Base-by-base conservation (phyloP, 2,888 invertebrate genomes). In the Megaustenia siamemsis region DNA sequence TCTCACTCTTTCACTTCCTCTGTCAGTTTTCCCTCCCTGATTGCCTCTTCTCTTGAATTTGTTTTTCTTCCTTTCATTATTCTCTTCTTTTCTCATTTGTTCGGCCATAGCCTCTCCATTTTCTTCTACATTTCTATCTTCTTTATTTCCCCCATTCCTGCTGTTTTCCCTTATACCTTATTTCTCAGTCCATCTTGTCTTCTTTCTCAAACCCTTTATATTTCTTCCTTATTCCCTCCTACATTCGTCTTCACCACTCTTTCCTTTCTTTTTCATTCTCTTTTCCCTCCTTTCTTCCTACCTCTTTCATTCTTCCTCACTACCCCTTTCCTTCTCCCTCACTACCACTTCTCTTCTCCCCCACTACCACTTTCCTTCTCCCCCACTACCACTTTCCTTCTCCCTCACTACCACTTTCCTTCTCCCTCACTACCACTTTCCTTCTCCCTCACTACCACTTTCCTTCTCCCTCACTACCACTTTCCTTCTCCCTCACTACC, bases 61-160 rank as follows among this genome's bases (percentile, higher is more conserved):
- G 21, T 60, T n/a, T 60, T n/a, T 60, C 60, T n/a, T n/a, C n/a
- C n/a, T n/a, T n/a, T n/a, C n/a, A n/a, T n/a, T n/a, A n/a, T n/a
- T n/a, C n/a, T n/a, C 24, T n/a, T 60, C 60, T 12, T n/a, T 21
- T n/a, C 28, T 66, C 18, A 18, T 56, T 45, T 49, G 21, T 45
- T 76, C 69, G 45, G 24, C 21, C n/a, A 49, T 53, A n/a, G n/a
- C n/a, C n/a, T 81, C 38, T 21, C n/a, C n/a, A n/a, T n/a, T n/a
- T n/a, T n/a, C n/a, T n/a, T n/a, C n/a, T n/a, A n/a, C n/a, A n/a
- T n/a, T n/a, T 81, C 69, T 49, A 12, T 28, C 66, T 28, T 32
- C 32, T 32, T 66, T 32, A n/a, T 6, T 21, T 5, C 32, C 66
- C 15, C 66, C 56, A 4, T n/a, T n/a, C 15, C 56, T n/a, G 18